These are phyloP conservation scores for Chelon auratus DNA, from an alignment of 2,797 vertebrate genomes.

Conservation along the genomic window DNA sequence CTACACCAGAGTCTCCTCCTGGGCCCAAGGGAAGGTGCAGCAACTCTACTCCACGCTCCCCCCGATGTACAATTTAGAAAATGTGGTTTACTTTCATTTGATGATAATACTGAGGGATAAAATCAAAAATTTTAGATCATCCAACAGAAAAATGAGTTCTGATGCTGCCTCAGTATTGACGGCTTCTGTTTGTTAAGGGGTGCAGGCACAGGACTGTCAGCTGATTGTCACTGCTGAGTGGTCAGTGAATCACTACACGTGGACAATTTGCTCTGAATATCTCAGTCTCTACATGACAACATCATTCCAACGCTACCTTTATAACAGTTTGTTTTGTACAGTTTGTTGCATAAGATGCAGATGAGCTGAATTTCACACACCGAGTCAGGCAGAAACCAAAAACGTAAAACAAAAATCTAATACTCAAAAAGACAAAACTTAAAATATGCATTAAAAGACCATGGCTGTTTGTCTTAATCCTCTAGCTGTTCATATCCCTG, in stretches of 20 bases:
- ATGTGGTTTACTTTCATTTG: not conserved
- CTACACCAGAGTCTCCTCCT: too few relatives aligned
- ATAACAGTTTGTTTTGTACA: not conserved
- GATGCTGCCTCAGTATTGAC: not conserved
- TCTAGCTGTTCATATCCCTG: conserved; percentile 9
- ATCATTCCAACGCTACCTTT: not conserved
- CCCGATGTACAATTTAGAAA: not conserved
- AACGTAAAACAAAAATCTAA: conserved; percentile 29
- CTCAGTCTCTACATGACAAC: not conserved
- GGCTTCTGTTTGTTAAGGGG: not conserved
- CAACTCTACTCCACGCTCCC: too few relatives aligned
- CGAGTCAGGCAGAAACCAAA: not conserved
- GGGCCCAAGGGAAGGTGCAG: too few relatives aligned
- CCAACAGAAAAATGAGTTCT: not conserved
- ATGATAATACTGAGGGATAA: not conserved
- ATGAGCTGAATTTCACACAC: conserved; percentile 20
- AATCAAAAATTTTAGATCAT: not conserved
- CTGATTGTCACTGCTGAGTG: too few relatives aligned
- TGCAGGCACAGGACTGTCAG: too few relatives aligned
- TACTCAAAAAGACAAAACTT: conserved; percentile 19
- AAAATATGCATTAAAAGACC: conserved; percentile 49
- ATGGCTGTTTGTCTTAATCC: conserved; percentile 20
- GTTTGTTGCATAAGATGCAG: not conserved
- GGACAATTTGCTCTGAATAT: not conserved
- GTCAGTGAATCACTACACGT: too few relatives aligned